Evolutionary conservation across 2,113 vertebrate species (phyloP).

Genomic region (Sorex fumeus): DNA sequence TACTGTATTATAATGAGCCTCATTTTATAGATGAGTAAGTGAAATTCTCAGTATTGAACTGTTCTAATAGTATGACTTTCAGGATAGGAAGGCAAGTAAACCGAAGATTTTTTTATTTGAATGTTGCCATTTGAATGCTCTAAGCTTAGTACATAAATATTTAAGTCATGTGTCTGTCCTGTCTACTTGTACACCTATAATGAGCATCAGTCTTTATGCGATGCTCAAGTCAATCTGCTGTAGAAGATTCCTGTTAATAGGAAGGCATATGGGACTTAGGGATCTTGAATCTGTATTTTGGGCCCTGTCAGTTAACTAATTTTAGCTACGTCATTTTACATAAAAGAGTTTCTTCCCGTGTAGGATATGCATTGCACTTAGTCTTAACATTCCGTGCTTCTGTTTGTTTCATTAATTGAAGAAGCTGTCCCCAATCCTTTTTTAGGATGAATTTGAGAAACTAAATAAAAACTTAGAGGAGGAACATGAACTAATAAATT

Average conservation of each 20-base stretch:
- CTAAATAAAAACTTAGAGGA: background rate
- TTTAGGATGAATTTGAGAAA: background rate
- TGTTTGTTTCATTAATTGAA: conserved; percentile 13
- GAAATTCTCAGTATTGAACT: background rate
- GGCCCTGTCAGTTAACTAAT: conserved; percentile 12
- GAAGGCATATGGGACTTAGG: background rate
- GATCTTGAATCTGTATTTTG: background rate
- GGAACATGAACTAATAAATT: background rate
- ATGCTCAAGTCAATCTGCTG: background rate
- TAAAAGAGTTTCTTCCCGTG: background rate
- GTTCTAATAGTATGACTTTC: background rate
- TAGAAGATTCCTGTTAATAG: background rate
- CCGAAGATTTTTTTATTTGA: background rate
- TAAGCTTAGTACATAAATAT: background rate
- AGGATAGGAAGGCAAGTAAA: background rate
- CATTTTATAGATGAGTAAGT: background rate
- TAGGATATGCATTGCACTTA: background rate
- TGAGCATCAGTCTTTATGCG: background rate
- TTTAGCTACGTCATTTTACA: conserved; percentile 10
- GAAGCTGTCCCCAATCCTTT: background rate
- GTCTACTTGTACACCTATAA: background rate
- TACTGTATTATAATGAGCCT: background rate
- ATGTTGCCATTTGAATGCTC: background rate
- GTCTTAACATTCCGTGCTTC: conserved; percentile 18
- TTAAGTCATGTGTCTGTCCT: background rate